phyloP scores from a whole-genome alignment of 2,888 invertebrate genomes.

The Ectropis crepuscularia region DNA sequence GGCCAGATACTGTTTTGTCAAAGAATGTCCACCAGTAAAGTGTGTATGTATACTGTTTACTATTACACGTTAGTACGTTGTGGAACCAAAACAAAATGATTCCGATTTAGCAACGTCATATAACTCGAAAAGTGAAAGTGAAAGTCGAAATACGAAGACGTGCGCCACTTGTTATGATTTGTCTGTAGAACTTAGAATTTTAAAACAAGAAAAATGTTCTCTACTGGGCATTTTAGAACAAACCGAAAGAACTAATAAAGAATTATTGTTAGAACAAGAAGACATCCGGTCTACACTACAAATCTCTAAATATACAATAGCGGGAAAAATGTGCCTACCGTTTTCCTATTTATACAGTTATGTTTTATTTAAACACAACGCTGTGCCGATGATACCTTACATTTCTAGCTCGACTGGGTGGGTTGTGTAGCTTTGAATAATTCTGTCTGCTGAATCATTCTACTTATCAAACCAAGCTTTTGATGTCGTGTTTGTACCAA shows the following conservation, averaged over 20 bases:
- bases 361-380: slow-evolving; percentile 28
- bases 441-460: slow-evolving; percentile 20
- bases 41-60: too few species aligned
- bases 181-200: slow-evolving; percentile 43
- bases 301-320: too few species aligned
- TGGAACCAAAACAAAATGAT: slow-evolving; percentile 55
- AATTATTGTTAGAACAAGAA: slow-evolving; percentile 61
- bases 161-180: slow-evolving; percentile 52
- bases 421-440: slow-evolving; percentile 33
- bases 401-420: slow-evolving; percentile 14
- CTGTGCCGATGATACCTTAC: slow-evolving; percentile 17
- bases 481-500: not conserved
- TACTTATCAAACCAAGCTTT: slow-evolving; percentile 1
- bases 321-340: too few species aligned
- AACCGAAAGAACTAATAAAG: slow-evolving; percentile 54
- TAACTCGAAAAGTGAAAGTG: slow-evolving; percentile 43
- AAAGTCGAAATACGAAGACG: slow-evolving; percentile 38
- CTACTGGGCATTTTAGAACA: slow-evolving; percentile 51
- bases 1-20: too few species aligned
- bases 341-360: not conserved
- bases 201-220: slow-evolving; percentile 55
- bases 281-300: slow-evolving; percentile 47
- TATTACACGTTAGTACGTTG: slow-evolving; percentile 18
- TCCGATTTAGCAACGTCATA: slow-evolving; percentile 43
- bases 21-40: too few species aligned